phyloP scores from a whole-genome alignment of 2,113 vertebrate species.

The Oncorhynchus nerka region DNA sequence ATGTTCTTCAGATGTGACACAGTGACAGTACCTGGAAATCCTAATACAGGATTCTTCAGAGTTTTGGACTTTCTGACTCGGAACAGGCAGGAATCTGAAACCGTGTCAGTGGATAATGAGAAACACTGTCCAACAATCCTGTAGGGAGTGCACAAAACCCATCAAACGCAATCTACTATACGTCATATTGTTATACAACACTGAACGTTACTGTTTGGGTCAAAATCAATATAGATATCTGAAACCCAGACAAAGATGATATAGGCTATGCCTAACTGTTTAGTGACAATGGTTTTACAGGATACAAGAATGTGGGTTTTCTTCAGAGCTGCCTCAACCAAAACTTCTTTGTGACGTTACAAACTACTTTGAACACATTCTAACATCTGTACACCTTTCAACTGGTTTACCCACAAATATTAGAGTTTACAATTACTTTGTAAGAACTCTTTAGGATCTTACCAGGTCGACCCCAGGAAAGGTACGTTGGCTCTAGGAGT shows the following conservation, averaged over 20 bases:
- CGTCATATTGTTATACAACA: background rate
- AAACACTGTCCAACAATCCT: background rate
- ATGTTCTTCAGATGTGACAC: background rate
- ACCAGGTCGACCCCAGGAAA: too few relatives aligned
- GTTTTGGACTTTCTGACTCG: background rate
- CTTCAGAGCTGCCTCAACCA: too few relatives aligned
- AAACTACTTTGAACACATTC: too few relatives aligned
- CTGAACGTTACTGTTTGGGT: background rate
- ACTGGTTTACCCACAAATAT: too few relatives aligned
- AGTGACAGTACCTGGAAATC: slow-evolving; percentile 1
- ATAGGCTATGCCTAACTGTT: too few relatives aligned
- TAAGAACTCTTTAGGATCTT: too few relatives aligned
- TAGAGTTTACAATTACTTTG: too few relatives aligned
- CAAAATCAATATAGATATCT: background rate
- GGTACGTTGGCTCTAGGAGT: background rate
- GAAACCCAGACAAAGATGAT: too few relatives aligned
- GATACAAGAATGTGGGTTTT: background rate
- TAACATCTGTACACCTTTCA: too few relatives aligned
- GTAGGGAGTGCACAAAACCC: too few relatives aligned
- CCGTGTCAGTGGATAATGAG: background rate
- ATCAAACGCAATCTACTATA: background rate
- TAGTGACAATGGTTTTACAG: background rate
- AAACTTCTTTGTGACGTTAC: too few relatives aligned
- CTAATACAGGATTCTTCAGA: background rate
- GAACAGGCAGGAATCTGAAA: background rate